Percentiles rank a stretch among this genome's conserved stretches.
phyloP scores from a whole-genome alignment of 2,888 invertebrate species.

The Eumerus sabulonum region DNA sequence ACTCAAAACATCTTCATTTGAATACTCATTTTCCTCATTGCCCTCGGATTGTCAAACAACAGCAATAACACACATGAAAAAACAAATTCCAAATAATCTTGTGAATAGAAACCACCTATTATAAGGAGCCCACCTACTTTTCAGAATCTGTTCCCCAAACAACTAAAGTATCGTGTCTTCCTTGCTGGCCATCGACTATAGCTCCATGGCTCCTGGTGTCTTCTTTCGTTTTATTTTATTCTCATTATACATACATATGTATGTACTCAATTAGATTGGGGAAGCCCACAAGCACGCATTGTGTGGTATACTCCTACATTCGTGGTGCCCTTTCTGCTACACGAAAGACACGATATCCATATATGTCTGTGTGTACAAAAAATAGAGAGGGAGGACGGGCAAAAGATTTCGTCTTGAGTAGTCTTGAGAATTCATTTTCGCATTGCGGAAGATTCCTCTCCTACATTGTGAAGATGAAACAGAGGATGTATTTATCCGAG shows the following conservation, averaged over 20 bases:
- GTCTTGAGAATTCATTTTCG: constrained; percentile 19
- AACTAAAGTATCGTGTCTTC: neutral
- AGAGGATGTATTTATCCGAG: neutral
- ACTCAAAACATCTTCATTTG: too few relatives aligned
- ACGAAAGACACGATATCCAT: constrained; percentile 45
- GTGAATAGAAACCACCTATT: neutral
- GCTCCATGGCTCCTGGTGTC: constrained; percentile 7
- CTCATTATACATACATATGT: constrained; percentile 76
- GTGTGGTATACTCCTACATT: constrained; percentile 1
- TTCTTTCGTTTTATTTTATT: constrained; percentile 72
- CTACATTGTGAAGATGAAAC: too few relatives aligned
- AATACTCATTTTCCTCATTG: too few relatives aligned
- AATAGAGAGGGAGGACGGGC: neutral
- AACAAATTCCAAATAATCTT: too few relatives aligned
- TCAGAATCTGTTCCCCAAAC: neutral
- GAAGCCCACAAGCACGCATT: constrained; percentile 51
- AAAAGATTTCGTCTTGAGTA: constrained; percentile 14
- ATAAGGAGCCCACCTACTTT: neutral
- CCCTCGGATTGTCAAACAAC: too few relatives aligned
- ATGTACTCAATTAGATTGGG: constrained; percentile 76
- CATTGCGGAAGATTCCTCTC: neutral
- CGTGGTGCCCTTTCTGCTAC: constrained; percentile 14
- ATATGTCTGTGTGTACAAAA: constrained; percentile 12
- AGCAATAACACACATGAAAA: too few relatives aligned
- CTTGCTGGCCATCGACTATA: too few relatives aligned